A percentile compares a stretch with the other conserved stretches of the same genome.
Evolutionary conservation across 2,113 vertebrate species (phyloP).

Genomic region (Catharus minimus): DNA sequence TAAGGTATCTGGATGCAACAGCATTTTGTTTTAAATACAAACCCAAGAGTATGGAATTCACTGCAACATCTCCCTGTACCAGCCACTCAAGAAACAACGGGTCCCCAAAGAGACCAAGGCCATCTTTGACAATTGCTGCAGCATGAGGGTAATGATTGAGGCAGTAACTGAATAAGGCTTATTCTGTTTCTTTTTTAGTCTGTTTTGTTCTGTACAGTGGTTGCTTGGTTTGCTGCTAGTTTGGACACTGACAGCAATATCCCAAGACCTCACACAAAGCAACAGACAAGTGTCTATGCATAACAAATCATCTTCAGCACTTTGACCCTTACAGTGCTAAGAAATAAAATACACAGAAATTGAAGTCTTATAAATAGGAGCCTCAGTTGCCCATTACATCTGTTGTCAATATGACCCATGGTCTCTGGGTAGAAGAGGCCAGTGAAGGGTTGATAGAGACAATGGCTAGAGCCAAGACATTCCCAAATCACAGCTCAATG

Average conservation of each 20-base stretch:
- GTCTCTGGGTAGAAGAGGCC: not conserved
- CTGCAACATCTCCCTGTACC: not conserved
- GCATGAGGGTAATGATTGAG: not conserved
- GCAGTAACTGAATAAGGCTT: not conserved
- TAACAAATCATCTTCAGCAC: not conserved
- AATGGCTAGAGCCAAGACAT: not conserved
- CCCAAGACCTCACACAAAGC: not conserved
- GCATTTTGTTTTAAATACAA: not conserved
- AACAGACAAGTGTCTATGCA: not conserved
- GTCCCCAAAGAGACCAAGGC: not conserved
- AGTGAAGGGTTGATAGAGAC: not conserved
- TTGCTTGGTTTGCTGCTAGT: not conserved
- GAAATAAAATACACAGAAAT: not conserved
- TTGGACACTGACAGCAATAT: not conserved
- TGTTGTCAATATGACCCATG: not conserved
- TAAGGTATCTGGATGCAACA: not conserved
- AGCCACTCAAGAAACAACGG: not conserved
- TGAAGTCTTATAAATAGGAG: not conserved
- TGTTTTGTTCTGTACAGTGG: not conserved
- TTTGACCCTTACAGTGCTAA: not conserved
- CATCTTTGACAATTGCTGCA: not conserved
- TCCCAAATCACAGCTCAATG: rapidly evolving
- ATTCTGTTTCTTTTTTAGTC: not conserved
- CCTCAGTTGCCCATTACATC: not conserved
- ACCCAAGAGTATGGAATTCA: not conserved